A percentile compares a stretch with the other conserved stretches of the same genome.
These are phyloP conservation scores for Hemaris fuciformis DNA, from an alignment of 2,888 invertebrate genomes.

Conservation along the genomic window DNA sequence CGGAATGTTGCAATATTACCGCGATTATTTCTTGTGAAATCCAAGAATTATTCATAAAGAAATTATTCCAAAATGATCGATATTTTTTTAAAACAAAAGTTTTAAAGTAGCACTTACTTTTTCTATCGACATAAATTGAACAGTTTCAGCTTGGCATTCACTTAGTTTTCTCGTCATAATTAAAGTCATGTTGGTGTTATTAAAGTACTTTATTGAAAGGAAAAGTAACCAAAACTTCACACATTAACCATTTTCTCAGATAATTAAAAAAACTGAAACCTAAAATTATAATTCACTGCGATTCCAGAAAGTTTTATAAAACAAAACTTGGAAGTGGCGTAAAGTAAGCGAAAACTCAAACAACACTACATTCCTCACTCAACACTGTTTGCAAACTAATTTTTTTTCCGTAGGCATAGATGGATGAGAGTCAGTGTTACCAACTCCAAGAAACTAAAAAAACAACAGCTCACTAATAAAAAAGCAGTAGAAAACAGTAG, in stretches of 20 bases:
- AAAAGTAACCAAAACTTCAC: not conserved
- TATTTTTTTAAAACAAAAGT: slow-evolving; percentile 6
- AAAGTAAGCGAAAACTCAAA: not conserved
- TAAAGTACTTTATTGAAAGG: not conserved
- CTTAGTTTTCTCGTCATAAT: slow-evolving; percentile 76
- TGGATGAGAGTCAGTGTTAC: no score
- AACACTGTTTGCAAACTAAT: not conserved
- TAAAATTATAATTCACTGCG: not conserved
- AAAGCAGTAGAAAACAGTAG: no score
- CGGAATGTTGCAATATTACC: no score
- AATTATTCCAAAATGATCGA: slow-evolving; percentile 12
- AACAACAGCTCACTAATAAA: no score
- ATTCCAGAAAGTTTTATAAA: not conserved
- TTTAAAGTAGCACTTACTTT: slow-evolving; percentile 57
- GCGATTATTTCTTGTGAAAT: no score
- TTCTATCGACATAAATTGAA: slow-evolving; percentile 74
- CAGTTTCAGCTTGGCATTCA: slow-evolving; percentile 71
- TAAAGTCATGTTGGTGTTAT: slow-evolving; percentile 58
- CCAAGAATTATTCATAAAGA: not conserved
- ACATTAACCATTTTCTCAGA: not conserved
- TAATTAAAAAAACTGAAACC: not conserved
- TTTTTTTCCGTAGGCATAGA: not conserved
- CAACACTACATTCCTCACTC: not conserved
- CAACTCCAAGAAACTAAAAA: no score
- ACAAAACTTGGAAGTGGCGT: not conserved